phyloP scores from a whole-genome alignment of 1,140 invertebrate genomes.

The Agrypnia vestita region DNA sequence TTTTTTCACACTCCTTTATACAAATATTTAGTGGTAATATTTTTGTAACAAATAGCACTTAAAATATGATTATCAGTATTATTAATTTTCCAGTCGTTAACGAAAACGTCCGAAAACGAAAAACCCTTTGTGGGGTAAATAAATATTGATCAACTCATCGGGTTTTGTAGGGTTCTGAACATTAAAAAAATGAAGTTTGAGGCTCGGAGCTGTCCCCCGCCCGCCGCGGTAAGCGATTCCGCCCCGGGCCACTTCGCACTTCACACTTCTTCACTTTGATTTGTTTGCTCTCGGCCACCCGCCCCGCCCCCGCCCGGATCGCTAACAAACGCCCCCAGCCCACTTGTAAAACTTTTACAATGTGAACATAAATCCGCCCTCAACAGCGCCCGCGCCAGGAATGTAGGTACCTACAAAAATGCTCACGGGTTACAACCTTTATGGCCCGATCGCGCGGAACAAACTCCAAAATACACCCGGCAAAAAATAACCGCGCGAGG shows the following conservation, averaged over 20 bases:
- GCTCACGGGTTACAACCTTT: slow-evolving; percentile 55
- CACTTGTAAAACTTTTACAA: slow-evolving; percentile 62
- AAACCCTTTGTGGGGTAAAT: no score
- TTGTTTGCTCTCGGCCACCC: slow-evolving; percentile 58
- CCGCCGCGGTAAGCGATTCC: slow-evolving; percentile 55
- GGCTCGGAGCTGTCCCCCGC: no score
- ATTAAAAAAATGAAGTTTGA: no score
- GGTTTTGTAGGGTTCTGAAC: no score
- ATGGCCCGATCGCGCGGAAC: slow-evolving; percentile 25
- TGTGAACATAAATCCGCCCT: slow-evolving; percentile 61
- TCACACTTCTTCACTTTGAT: slow-evolving; percentile 62
- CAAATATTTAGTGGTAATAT: no score
- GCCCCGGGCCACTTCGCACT: slow-evolving; percentile 57
- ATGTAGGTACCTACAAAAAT: slow-evolving; percentile 52
- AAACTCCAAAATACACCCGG: not conserved
- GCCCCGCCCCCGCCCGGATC: slow-evolving; percentile 40
- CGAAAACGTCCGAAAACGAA: no score
- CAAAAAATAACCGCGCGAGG: slow-evolving; percentile 6
- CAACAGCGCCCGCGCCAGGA: slow-evolving; percentile 58
- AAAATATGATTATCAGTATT: no score
- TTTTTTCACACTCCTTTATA: no score
- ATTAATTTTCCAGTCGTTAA: no score
- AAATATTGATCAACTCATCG: no score
- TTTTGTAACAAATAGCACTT: no score
- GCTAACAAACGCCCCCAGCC: slow-evolving; percentile 58